Percentiles rank a stretch among this genome's conserved stretches.
phyloP scores from a whole-genome alignment of 2,797 vertebrate species.

The Anguilla marmorata region DNA sequence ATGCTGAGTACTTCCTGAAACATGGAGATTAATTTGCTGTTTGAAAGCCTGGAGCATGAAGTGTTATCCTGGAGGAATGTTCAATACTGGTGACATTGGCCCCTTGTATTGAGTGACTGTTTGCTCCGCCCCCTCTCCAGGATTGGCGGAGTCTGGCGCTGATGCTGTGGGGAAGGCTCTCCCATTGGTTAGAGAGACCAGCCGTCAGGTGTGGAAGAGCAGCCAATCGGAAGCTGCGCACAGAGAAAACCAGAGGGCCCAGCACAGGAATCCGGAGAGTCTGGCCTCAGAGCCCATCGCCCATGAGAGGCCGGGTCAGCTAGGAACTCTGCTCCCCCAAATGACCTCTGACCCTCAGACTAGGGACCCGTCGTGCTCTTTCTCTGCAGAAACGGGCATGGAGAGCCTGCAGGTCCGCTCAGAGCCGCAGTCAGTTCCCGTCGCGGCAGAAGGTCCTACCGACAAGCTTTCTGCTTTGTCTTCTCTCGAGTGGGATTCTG shows the following conservation, averaged over 20 bases:
- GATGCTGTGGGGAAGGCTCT: background rate
- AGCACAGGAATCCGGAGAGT: background rate
- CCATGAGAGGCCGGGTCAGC: conserved; percentile 54
- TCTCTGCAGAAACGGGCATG: background rate
- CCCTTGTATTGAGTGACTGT: background rate
- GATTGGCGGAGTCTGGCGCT: background rate
- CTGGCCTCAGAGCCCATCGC: conserved; percentile 52
- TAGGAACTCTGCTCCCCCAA: conserved; percentile 61
- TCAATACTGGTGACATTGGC: background rate
- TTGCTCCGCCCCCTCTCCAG: background rate
- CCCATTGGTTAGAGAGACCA: background rate
- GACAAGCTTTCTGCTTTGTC: background rate
- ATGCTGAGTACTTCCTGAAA: background rate
- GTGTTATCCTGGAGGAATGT: background rate
- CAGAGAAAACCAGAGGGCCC: background rate
- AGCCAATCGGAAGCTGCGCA: background rate
- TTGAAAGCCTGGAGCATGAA: background rate
- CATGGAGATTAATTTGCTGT: background rate
- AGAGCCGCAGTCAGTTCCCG: conserved; percentile 1
- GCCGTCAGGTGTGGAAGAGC: background rate
- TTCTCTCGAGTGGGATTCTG: background rate
- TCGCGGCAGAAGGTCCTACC: background rate
- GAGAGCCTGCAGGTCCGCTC: background rate
- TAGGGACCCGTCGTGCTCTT: background rate
- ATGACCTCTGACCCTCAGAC: background rate